Percentiles rank a stretch among this genome's conserved stretches.
Conservation (phyloP, 2,888 invertebrate genomes). For the Pristionchus maxplancki region DNA sequence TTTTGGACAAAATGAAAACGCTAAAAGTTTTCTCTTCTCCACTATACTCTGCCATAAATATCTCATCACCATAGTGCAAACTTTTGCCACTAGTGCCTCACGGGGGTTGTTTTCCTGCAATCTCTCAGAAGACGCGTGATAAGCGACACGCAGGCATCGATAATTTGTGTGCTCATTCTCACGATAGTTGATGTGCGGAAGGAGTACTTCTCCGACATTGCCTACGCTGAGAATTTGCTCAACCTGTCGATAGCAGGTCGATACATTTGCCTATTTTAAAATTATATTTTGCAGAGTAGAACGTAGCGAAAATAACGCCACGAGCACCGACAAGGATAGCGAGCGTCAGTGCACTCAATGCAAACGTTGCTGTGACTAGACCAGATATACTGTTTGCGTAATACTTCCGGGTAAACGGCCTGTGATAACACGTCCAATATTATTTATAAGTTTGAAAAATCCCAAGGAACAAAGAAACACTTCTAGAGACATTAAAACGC, state of each 20-base stretch:
- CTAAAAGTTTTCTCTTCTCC: no score
- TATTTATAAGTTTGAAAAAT: no score
- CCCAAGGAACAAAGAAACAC: no score
- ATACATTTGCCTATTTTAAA: background rate
- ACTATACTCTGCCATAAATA: no score
- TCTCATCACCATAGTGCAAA: no score
- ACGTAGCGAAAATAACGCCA: background rate
- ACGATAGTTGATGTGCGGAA: background rate
- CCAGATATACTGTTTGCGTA: background rate
- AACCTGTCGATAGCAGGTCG: background rate
- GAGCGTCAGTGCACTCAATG: background rate
- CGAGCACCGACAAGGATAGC: background rate
- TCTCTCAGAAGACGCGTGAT: no score
- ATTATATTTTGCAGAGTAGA: background rate
- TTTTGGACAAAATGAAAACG: no score
- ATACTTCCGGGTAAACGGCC: no score
- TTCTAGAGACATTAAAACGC: no score
- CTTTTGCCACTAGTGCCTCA: no score
- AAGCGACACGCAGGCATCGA: conserved; percentile 4
- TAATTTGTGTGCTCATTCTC: background rate
- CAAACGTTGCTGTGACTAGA: background rate
- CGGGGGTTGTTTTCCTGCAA: no score
- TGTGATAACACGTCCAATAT: no score
- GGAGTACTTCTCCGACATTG: background rate
- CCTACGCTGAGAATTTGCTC: background rate